Percentiles rank a stretch among this genome's conserved stretches.
These are phyloP conservation scores for Scaptomyza hsui DNA, from an alignment of 1,140 invertebrate species.

Conservation along the genomic window DNA sequence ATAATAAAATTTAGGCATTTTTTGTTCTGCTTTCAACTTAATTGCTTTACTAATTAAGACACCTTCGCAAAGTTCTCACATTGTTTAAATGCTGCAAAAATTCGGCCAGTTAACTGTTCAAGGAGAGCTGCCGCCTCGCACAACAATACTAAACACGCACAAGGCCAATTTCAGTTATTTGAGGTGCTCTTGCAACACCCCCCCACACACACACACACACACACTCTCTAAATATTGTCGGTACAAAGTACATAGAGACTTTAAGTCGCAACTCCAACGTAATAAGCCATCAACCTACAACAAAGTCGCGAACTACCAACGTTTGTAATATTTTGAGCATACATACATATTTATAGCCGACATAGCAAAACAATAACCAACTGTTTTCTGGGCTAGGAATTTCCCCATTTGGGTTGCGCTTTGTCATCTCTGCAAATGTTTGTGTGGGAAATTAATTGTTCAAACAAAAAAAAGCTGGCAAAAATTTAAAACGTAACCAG, in stretches of 20 bases:
- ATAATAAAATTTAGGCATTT: too few relatives aligned
- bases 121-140: background rate
- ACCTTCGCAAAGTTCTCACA: slow-evolving; percentile 3
- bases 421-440: slow-evolving; percentile 53
- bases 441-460: slow-evolving; percentile 77
- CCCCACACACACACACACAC: slow-evolving; percentile 10
- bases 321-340: slow-evolving; percentile 36
- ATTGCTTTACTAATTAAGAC: background rate
- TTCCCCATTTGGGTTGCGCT: slow-evolving; percentile 72
- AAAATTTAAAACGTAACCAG: slow-evolving; percentile 22
- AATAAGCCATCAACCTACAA: slow-evolving; percentile 4
- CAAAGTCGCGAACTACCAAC: slow-evolving; percentile 42
- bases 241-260: slow-evolving; percentile 11
- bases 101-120: slow-evolving; percentile 32
- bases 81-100: slow-evolving; percentile 7
- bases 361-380: slow-evolving; percentile 25
- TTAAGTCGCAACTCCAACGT: slow-evolving; percentile 5
- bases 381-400: slow-evolving; percentile 51
- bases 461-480: slow-evolving; percentile 31
- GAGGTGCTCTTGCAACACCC: slow-evolving; percentile 21
- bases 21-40: background rate
- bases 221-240: slow-evolving; percentile 2
- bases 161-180: slow-evolving; percentile 41
- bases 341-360: slow-evolving; percentile 68
- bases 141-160: slow-evolving; percentile 13